Evolutionary conservation across 53 echinoderm and acorn worm species (phyloP), one percentile per base, ranked within the genome.

Genomic region (Arbacia lixula): DNA sequence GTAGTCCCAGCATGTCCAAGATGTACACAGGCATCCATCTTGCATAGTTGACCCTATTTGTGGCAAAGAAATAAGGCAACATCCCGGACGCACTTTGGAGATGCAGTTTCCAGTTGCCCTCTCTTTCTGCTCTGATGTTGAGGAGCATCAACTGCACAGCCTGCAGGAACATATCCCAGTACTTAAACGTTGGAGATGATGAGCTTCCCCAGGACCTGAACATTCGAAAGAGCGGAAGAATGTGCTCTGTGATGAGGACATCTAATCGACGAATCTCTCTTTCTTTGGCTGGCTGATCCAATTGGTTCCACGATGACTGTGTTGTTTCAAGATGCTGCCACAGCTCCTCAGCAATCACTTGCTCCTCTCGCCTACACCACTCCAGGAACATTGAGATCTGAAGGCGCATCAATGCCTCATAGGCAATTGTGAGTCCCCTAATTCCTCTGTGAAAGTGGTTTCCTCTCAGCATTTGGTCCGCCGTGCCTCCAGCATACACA

Each of bases 101-200:
- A 56, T 85, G 85, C 32, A 72, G 72, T 1, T 26, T 3, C 85
- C 85, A 84, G 20, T 71, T 53, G 17, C 85, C 85, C 33, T 53
- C 69, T 69, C 85, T 84, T 43, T 84, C 85, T 8, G 85, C 85
- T 49, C 85, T 67, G 69, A 84, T 71, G 21, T 84, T 84, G 28
- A 56, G 57, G 4, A 85, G 72, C 55, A 85, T 60, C 20, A 85
- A 50, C 50, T 85, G 85, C 4, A 73, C 38, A 4, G 46, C 85
- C 8, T 72, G 22, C n/a, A 85, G 60, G 29, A 68, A 85, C 36
- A 56, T 37, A 1, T 69, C 42, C 85, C 85, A 72, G 58, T 72
- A 85, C 24, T 34, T 35, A 53, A 85, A 84, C 5, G 85, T 84
- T 46, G 85, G 69, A 9, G 85, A 84, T 21, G 39, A 12, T 29